Evolutionary conservation across 2,888 invertebrate genomes (phyloP), one percentile per base, ranked within the genome.

Genomic region (Trissolcus brochymenae): DNA sequence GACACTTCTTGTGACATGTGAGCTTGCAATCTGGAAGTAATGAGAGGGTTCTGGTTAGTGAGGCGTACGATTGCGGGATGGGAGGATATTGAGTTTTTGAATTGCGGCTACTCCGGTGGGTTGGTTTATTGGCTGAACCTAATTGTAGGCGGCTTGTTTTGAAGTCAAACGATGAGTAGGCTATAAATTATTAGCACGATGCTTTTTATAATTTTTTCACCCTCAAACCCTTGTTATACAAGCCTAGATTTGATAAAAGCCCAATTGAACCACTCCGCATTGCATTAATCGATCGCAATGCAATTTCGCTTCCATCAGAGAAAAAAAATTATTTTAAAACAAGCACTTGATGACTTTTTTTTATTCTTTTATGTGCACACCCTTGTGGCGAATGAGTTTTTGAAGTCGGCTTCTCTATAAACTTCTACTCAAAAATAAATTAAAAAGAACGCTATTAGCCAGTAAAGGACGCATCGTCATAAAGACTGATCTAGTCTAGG

Each of bases 1-100:
- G 95, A 89, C 98, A 98, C 90, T 97, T 98, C 90, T 96, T 97
- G 90, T 98, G 98, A 86, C 97, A 96, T 3, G 96, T 96, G 82
- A 97, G 91, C 89, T 95, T 96, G 90, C 98, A 98, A 83, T 92
- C 93, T 91, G 90, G 76, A 86, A 87, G 74, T 93, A 50, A 49
- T 81, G 76, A 43, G 53, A 54, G 79, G 72, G 72, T 60, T 40
- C 59, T 72, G 72, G 72, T 59, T 65, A 72, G 57, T 49, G 64
- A 65, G 53, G 64, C 72, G 65, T 59, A 49, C 72, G 49, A 59
- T 59, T 65, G 65, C 53, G 72, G 54, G 46, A 11, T 49, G 49
- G 53, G 56, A 29, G 62, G 62, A 57, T 62, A 61, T 56, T 64
- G 57, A 54, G 35, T 46, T 71, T 71, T 71, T 64, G 64, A 71